These are phyloP conservation scores for Ceratotherium simum DNA, from an alignment of 2,113 vertebrate species.

Conservation along the genomic window DNA sequence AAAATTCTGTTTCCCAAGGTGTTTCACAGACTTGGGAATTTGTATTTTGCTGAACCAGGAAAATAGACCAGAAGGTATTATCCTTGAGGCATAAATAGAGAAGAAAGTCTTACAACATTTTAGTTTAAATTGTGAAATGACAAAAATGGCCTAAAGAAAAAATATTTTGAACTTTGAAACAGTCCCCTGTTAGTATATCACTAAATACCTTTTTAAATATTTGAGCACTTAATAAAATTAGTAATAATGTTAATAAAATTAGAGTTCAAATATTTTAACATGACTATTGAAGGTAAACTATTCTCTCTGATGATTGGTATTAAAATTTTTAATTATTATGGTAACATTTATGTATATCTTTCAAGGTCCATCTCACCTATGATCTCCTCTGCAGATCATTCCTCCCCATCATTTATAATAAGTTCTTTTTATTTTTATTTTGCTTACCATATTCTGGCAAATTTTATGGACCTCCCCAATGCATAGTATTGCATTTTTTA, in stretches of 20 bases:
- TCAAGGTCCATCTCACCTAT: neutral
- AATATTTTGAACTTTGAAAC: neutral
- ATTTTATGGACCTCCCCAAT: neutral
- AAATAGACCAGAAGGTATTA: neutral
- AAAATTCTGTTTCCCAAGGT: neutral
- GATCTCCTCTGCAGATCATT: neutral
- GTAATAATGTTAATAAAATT: too few species aligned
- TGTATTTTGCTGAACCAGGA: conserved; percentile 26
- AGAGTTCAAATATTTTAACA: neutral
- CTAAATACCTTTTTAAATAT: neutral
- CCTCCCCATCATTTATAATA: neutral
- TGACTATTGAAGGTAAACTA: neutral
- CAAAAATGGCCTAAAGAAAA: neutral
- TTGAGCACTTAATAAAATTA: neutral
- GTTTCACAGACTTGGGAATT: conserved; percentile 16
- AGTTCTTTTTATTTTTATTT: neutral
- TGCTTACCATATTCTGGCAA: neutral
- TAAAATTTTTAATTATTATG: neutral
- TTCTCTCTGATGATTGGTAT: neutral
- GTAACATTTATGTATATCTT: neutral
- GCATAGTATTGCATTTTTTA: neutral
- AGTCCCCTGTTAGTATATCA: neutral
- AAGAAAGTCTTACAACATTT: neutral
- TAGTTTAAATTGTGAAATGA: neutral
- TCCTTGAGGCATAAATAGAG: neutral